A percentile compares a stretch with the other conserved stretches of the same genome.
Evolutionary conservation across 2,888 invertebrate species (phyloP).

Genomic region (Ophion costatus): DNA sequence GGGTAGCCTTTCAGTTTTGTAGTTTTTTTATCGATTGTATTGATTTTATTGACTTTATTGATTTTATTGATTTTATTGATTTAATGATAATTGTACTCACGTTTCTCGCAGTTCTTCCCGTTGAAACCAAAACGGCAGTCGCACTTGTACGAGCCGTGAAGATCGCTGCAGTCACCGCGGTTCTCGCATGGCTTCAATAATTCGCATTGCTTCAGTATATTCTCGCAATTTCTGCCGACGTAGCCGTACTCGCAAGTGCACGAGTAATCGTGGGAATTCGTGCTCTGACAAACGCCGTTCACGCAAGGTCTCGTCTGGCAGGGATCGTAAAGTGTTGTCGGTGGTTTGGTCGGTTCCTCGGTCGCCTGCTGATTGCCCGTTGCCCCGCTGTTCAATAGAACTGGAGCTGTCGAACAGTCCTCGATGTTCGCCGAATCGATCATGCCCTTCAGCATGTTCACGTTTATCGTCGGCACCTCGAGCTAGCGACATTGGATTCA

Average conservation of each 20-base stretch:
- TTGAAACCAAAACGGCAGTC: constrained; percentile 92
- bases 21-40: too few relatives aligned
- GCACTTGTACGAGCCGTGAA: constrained; percentile 87
- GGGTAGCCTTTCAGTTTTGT: too few relatives aligned
- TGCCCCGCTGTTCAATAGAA: constrained; percentile 76
- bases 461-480: constrained; percentile 87
- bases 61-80: too few relatives aligned
- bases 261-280: constrained; percentile 76
- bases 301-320: constrained; percentile 77
- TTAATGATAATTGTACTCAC: constrained; percentile 84
- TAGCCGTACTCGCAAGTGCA: constrained; percentile 82
- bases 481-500: constrained; percentile 84
- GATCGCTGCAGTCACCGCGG: constrained; percentile 89
- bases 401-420: constrained; percentile 86
- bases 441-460: constrained; percentile 90
- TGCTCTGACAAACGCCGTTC: constrained; percentile 78
- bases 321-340: constrained; percentile 71
- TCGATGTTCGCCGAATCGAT: constrained; percentile 92
- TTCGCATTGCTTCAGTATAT: constrained; percentile 87
- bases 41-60: too few relatives aligned
- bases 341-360: constrained; percentile 65
- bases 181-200: constrained; percentile 90
- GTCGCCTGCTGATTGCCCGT: constrained; percentile 70
- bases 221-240: constrained; percentile 87
- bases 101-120: constrained; percentile 91